phyloP scores from a whole-genome alignment of 2,797 vertebrate genomes.

The Tragopan temminckii region DNA sequence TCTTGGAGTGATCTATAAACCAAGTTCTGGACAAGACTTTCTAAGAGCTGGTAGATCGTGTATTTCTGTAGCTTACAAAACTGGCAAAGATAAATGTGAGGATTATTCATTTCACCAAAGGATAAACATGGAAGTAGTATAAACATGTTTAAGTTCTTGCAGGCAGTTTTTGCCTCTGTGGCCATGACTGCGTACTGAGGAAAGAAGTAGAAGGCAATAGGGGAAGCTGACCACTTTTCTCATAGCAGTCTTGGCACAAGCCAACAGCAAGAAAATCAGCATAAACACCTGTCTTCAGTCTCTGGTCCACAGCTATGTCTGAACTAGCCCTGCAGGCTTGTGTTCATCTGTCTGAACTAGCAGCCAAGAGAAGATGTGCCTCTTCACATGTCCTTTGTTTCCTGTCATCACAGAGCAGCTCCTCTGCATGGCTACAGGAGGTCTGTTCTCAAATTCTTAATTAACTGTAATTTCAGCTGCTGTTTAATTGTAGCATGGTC shows the following conservation, averaged over 20 bases:
- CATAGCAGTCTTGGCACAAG: background rate
- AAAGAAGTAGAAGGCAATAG: background rate
- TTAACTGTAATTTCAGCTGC: conserved; percentile 12
- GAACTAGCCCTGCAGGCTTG: background rate
- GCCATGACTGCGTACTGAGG: background rate
- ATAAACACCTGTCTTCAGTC: background rate
- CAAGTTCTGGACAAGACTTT: background rate
- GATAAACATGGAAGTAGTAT: background rate
- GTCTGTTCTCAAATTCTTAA: conserved; percentile 20
- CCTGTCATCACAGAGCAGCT: background rate
- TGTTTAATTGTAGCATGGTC: conserved; percentile 31
- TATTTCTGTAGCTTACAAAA: background rate
- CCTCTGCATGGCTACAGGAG: background rate
- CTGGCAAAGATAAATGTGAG: background rate
- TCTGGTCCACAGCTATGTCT: background rate
- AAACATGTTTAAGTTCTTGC: background rate
- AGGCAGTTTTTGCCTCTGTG: background rate
- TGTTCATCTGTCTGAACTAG: background rate
- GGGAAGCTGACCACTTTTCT: background rate
- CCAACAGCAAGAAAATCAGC: background rate
- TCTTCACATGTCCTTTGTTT: background rate
- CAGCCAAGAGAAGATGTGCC: background rate
- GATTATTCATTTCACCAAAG: background rate
- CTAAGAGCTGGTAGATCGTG: background rate
- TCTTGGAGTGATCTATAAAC: background rate